Conservation (phyloP, 2,888 invertebrate genomes). For the Galerucella calmariensis region DNA sequence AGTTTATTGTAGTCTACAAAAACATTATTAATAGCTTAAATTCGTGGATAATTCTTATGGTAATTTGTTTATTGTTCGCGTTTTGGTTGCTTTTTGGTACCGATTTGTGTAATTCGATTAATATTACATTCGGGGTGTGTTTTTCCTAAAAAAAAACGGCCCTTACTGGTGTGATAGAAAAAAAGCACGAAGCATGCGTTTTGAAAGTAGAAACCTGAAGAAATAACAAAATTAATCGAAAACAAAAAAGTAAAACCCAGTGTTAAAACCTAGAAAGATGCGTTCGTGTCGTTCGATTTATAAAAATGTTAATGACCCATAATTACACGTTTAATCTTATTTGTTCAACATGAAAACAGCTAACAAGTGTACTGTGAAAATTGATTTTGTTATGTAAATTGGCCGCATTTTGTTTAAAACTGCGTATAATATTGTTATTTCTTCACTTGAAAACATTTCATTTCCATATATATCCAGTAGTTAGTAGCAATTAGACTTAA, state of each 20-base stretch:
- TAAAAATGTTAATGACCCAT: neutral
- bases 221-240: slow-evolving; percentile 46
- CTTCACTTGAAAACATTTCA: slow-evolving; percentile 41
- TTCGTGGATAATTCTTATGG: neutral
- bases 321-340: neutral
- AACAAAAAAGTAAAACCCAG: neutral
- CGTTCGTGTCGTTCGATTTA: neutral
- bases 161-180: slow-evolving; percentile 56
- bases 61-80: neutral
- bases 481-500: slow-evolving; percentile 36
- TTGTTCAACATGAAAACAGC: slow-evolving; percentile 1
- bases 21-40: no score
- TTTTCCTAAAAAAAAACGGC: slow-evolving; percentile 58
- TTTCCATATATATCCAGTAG: slow-evolving; percentile 36
- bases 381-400: slow-evolving; percentile 29
- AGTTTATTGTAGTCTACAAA: no score
- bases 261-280: neutral
- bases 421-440: slow-evolving; percentile 47
- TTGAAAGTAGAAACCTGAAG: slow-evolving; percentile 48
- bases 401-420: slow-evolving; percentile 28
- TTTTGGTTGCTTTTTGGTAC: slow-evolving; percentile 30
- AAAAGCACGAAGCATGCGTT: slow-evolving; percentile 78
- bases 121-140: slow-evolving; percentile 54
- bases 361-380: slow-evolving; percentile 14
- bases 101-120: slow-evolving; percentile 35